These are phyloP conservation scores for Neoascia interrupta DNA, from an alignment of 2,888 invertebrate genomes.

Conservation along the genomic window DNA sequence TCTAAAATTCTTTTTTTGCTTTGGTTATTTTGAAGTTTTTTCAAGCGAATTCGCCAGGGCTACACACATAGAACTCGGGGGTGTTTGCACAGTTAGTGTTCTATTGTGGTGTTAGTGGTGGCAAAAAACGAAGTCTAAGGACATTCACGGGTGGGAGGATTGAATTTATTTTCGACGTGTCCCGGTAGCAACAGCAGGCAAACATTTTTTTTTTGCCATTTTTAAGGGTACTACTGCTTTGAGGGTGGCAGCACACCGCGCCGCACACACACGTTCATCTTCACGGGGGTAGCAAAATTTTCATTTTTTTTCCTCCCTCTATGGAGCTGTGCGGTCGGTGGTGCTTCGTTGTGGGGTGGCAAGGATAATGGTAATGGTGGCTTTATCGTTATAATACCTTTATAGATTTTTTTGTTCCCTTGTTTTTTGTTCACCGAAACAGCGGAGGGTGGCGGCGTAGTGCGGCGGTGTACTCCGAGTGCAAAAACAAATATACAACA, in stretches of 20 bases:
- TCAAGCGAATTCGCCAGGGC: conserved; percentile 60
- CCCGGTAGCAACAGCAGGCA: conserved; percentile 64
- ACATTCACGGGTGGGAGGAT: conserved; percentile 48
- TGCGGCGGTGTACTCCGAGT: conserved; percentile 20
- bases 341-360: conserved; percentile 52
- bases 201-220: conserved; percentile 38
- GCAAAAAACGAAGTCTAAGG: conserved; percentile 6
- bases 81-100: conserved; percentile 53
- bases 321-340: background rate
- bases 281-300: conserved; percentile 29
- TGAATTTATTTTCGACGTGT: conserved; percentile 63
- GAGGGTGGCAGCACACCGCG: conserved; percentile 49
- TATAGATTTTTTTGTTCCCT: conserved; percentile 61
- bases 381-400: conserved; percentile 69
- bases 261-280: conserved; percentile 52
- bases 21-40: conserved; percentile 54
- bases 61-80: conserved; percentile 36
- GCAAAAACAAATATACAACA: conserved; percentile 52
- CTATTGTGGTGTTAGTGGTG: conserved; percentile 45
- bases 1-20: conserved; percentile 1
- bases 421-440: conserved; percentile 25
- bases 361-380: conserved; percentile 68
- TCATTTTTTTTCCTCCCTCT: conserved; percentile 9
- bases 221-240: conserved; percentile 35
- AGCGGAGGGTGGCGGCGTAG: conserved; percentile 8